These are phyloP conservation scores for Microctenopoma steveboyesi DNA, from an alignment of 2,797 vertebrate genomes.

Conservation along the genomic window DNA sequence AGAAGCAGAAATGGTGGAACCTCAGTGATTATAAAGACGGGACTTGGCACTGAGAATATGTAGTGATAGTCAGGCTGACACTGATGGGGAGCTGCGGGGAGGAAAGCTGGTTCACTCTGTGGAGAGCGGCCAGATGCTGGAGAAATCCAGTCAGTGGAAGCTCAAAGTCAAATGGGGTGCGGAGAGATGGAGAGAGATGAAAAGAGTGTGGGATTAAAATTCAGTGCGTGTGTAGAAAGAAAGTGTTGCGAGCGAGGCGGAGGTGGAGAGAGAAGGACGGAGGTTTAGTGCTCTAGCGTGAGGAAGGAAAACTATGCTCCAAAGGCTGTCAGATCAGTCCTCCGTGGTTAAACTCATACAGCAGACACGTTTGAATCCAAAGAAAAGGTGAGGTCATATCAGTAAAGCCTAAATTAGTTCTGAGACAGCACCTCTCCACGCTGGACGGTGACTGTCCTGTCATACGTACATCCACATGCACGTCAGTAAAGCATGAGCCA, in stretches of 20 bases:
- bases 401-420: no score
- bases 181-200: constrained; percentile 52
- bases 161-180: constrained; percentile 53
- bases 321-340: constrained; percentile 18
- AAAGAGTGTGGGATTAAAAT: constrained; percentile 52
- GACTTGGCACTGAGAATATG: constrained; percentile 3
- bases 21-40: constrained; percentile 26
- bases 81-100: not conserved
- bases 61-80: not conserved
- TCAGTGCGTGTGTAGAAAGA: constrained; percentile 27
- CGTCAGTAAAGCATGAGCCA: constrained; percentile 16
- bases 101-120: constrained; percentile 10
- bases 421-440: no score
- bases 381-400: no score
- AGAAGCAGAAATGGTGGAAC: not conserved
- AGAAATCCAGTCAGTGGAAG: constrained; percentile 32
- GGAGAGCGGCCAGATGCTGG: constrained; percentile 43
- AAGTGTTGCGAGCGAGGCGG: constrained; percentile 9
- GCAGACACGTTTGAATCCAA: no score
- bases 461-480: constrained; percentile 19
- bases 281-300: constrained; percentile 12
- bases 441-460: not conserved
- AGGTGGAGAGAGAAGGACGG: constrained; percentile 15
- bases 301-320: constrained; percentile 7
- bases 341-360: constrained; percentile 2